Evolutionary conservation across 2,888 invertebrate genomes (phyloP).

Genomic region (Amorpha juglandis): DNA sequence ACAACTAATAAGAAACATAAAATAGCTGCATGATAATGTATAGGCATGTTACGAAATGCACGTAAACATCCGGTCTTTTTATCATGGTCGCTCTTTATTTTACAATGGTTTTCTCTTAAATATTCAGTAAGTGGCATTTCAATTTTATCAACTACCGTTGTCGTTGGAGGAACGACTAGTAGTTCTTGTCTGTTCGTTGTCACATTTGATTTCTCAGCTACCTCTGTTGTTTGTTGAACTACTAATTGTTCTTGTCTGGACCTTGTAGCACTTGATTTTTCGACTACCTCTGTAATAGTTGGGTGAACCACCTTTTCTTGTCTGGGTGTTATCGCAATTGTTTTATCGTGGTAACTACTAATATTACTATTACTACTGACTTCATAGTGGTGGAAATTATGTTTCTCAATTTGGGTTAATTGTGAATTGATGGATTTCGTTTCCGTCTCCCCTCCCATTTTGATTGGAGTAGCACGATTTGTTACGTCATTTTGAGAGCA

Average conservation of each 20-base stretch:
- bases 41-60: constrained; percentile 76
- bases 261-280: constrained; percentile 34
- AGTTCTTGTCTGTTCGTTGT: not conserved
- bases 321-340: not conserved
- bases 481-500: constrained; percentile 52
- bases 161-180: constrained; percentile 27
- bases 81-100: constrained; percentile 65
- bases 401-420: constrained; percentile 8
- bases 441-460: constrained; percentile 43
- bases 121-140: constrained; percentile 38
- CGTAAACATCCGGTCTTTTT: constrained; percentile 63
- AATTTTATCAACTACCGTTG: constrained; percentile 34
- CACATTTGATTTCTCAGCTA: constrained; percentile 7
- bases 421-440: constrained; percentile 28
- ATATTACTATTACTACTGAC: constrained; percentile 6
- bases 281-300: constrained; percentile 32
- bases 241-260: not conserved
- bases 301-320: constrained; percentile 25
- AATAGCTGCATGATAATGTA: constrained; percentile 81
- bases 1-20: constrained; percentile 80
- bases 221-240: constrained; percentile 31
- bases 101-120: constrained; percentile 42
- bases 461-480: constrained; percentile 39
- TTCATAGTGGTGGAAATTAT: not conserved
- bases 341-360: constrained; percentile 18